Base-by-base conservation (phyloP, 2,113 vertebrate species). In the Sigmodon hispidus region DNA sequence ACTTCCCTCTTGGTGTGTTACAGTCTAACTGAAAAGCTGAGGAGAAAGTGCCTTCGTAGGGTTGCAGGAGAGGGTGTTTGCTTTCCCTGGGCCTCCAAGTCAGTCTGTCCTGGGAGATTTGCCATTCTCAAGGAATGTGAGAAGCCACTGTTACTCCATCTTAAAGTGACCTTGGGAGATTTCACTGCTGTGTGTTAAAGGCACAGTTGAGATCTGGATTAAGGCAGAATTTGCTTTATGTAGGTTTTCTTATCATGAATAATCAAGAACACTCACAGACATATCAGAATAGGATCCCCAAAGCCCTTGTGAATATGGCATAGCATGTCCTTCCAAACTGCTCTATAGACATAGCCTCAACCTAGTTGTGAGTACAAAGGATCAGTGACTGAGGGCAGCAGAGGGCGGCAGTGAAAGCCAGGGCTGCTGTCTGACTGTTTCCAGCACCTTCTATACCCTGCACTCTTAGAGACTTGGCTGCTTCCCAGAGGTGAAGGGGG, bases 111-210 rank as follows among this genome's bases (percentile, higher is more conserved):
- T 73, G 92, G 92, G 93, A 90, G 52, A 50, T 94, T 80, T 87
- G 77, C 63, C 89, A 93, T 24, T 19, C 40, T 50, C 34, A 52
- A 91, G 67, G 96, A 96, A 96, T 90, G 92, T 92, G 85, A 89
- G 94, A 84, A 83, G 40, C 63, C 26, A 29, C 89, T 57, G 83
- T 34, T 48, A 84, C 83, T 61, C 50, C 17, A 52, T 85, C 76
- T 87, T 86, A 3, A 89, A 81, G 89, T 7, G 24, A 89, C 91
- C 83, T 36, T 88, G 86, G 91, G 88, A 94, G 79, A 79, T 86
- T 95, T 86, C 72, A 87, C 94, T 43, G 48, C 55, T 84, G 40
- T 1, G 2, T 80, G 91, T 36, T 70, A 63, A 75, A 70, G 43
- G n/a, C 34, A 5, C 77, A 7, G 3, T 5, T n/a, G 15, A 67